These are phyloP conservation scores for Gadopsis bispinosus DNA, from an alignment of 2,797 vertebrate species.

Conservation along the genomic window DNA sequence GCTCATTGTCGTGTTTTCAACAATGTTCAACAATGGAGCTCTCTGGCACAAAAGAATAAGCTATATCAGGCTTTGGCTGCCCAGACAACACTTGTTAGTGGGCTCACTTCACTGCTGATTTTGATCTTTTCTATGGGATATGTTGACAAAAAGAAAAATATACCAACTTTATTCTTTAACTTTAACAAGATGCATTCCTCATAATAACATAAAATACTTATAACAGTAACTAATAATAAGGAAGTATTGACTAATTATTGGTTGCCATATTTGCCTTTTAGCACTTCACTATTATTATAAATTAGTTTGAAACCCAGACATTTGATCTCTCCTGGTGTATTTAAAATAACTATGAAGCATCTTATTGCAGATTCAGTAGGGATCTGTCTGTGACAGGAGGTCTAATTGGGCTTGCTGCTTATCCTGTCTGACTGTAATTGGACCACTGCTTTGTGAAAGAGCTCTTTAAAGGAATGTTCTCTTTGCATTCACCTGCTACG, in stretches of 20 bases:
- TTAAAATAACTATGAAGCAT: constrained; percentile 41
- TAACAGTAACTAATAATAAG: not conserved
- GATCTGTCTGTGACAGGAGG: constrained; percentile 32
- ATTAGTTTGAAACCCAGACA: constrained; percentile 25
- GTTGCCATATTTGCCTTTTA: too few species aligned
- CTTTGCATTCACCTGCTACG: constrained; percentile 39
- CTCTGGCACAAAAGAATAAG: not conserved
- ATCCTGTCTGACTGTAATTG: constrained; percentile 55
- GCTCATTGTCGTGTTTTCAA: not conserved
- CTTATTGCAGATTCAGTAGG: constrained; percentile 33
- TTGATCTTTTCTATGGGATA: too few species aligned
- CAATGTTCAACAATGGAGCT: not conserved
- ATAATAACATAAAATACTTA: not conserved
- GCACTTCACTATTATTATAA: too few species aligned
- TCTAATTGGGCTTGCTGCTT: constrained; percentile 49
- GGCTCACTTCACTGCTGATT: not conserved
- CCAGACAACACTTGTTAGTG: not conserved
- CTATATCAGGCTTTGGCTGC: not conserved
- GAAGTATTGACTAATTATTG: too few species aligned
- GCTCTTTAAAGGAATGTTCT: constrained; percentile 36
- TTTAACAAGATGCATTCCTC: not conserved
- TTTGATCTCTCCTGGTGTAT: constrained; percentile 35
- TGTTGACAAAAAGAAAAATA: too few species aligned
- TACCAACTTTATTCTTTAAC: not conserved
- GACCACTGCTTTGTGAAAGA: constrained; percentile 42